Evolutionary conservation across 2,113 vertebrate species (phyloP), one percentile per base, ranked within the genome.

Genomic region (Cryptomyrus ogoouensis): DNA sequence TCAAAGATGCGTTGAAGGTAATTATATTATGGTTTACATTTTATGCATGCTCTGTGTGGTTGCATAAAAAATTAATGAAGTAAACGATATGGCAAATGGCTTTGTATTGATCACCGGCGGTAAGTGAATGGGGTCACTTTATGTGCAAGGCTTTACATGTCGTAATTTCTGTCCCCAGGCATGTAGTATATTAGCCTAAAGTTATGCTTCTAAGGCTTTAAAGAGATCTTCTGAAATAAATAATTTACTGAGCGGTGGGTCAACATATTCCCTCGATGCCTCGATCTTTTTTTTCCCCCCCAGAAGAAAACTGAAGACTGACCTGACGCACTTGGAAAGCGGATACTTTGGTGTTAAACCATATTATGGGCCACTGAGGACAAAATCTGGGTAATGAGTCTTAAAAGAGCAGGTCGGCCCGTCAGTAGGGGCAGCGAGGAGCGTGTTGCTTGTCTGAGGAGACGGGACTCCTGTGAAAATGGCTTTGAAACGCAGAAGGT

Each of bases 11-110:
- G 44, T 47, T 47, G 44, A 21, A 84, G 42, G 44, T 46, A 47
- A 47, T 84, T 84, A 84, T 84, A 84, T 47, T 24, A 84, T 47
- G 44, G 83, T 84, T 84, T 84, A 46, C 83, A 84, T 84, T 47
- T 47, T 84, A 84, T 47, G 83, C 10, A 47, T 44, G 24, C 44
- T 47, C 44, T 21, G 19, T 84, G 49, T 8, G 44, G 49, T 53
- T 31, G 49, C 9, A 88, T 58, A 58, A 46, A 62, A 44, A 44
- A 88, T 62, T 39, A 66, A 88, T 88, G 87, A 88, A 44, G 87
- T 66, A 62, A 88, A 66, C 7, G 35, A 88, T 44, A 50, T 13
- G 27, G 39, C 31, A 58, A 88, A 58, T 58, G 53, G 87, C 85
- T 87, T 15, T 53, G 53, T 88, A 88, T 62, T 44, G 87, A 88